Percentiles rank a stretch among this genome's conserved stretches.
phyloP scores from a whole-genome alignment of 1,140 invertebrate species.

The Caenorhabditis remanei region DNA sequence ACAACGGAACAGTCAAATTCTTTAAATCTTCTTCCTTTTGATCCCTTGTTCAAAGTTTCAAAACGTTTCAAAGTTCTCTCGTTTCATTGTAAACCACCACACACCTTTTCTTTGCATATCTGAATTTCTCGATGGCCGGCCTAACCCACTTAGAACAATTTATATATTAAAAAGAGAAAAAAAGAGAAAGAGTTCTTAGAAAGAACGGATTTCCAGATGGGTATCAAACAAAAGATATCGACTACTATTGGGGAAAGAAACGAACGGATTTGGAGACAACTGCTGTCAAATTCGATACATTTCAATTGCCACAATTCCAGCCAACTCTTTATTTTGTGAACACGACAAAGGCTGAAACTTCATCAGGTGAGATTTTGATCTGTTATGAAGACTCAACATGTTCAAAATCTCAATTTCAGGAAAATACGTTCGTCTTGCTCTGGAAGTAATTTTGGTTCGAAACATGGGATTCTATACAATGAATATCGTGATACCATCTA shows the following conservation, averaged over 20 bases:
- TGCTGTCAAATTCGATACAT: constrained; percentile 72
- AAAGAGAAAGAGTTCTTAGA: background rate
- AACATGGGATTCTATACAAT: constrained; percentile 99
- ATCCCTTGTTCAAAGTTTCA: constrained; percentile 11
- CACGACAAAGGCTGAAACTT: constrained; percentile 72
- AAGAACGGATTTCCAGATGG: constrained; percentile 65
- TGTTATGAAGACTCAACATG: background rate
- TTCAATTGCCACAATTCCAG: constrained; percentile 74
- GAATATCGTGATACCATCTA: constrained; percentile 98
- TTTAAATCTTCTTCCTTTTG: constrained; percentile 35
- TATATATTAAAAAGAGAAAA: background rate
- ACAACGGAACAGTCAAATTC: constrained; percentile 46
- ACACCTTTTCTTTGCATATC: constrained; percentile 6
- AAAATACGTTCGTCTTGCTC: constrained; percentile 74
- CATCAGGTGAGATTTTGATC: constrained; percentile 70
- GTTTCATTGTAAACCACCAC: constrained; percentile 18
- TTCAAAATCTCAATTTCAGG: constrained; percentile 69
- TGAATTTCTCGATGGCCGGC: constrained; percentile 6
- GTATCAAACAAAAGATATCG: constrained; percentile 67
- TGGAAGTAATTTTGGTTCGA: constrained; percentile 92
- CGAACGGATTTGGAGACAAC: constrained; percentile 59
- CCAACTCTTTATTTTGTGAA: constrained; percentile 74
- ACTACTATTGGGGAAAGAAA: constrained; percentile 70
- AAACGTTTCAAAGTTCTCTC: background rate
- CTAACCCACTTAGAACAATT: constrained; percentile 22